phyloP scores from a whole-genome alignment of 2,888 invertebrate genomes.

The Pseudanteris insignis region DNA sequence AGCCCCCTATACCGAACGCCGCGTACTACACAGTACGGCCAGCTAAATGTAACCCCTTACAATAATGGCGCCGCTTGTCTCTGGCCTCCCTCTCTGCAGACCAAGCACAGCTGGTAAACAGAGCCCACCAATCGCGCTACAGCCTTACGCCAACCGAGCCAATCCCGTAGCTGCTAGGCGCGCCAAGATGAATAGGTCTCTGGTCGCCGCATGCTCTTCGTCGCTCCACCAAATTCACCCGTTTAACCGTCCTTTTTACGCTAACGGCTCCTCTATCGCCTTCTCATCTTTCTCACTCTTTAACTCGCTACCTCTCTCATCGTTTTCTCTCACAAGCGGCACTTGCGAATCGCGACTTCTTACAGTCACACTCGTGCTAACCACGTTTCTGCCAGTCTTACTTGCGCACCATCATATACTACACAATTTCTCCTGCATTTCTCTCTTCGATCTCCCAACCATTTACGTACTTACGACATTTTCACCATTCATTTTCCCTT shows the following conservation, averaged over 20 bases:
- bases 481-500: not conserved
- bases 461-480: conserved; percentile 2
- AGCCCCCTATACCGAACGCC: conserved; percentile 81
- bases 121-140: conserved; percentile 60
- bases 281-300: conserved; percentile 20
- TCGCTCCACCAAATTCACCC: conserved; percentile 42
- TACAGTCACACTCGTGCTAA: conserved; percentile 44
- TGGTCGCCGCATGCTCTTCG: conserved; percentile 43
- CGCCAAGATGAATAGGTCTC: conserved; percentile 67
- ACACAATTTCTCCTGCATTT: conserved; percentile 5
- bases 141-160: conserved; percentile 61
- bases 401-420: conserved; percentile 47
- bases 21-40: conserved; percentile 70
- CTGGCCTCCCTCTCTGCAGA: conserved; percentile 67
- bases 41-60: conserved; percentile 68
- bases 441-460: conserved; percentile 4
- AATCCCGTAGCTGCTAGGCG: conserved; percentile 62
- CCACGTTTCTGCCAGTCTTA: conserved; percentile 30
- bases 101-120: conserved; percentile 67
- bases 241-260: conserved; percentile 30
- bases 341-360: conserved; percentile 40
- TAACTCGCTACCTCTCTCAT: conserved; percentile 24
- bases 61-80: conserved; percentile 68
- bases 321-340: conserved; percentile 33
- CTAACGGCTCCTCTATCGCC: conserved; percentile 14